Conservation (phyloP, 2,888 invertebrate species). For the Blastobasis lacticolella region DNA sequence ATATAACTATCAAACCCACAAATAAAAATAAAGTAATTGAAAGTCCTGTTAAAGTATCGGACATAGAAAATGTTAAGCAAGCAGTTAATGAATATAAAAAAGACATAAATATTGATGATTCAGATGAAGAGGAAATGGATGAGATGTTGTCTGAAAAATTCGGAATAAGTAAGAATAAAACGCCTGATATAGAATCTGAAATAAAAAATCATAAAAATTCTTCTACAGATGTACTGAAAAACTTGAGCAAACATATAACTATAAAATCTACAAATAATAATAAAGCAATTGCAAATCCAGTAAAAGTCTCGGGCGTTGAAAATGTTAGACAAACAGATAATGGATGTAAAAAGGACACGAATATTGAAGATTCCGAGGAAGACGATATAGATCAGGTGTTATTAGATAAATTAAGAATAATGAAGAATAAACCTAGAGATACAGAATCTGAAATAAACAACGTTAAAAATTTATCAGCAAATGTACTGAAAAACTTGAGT, state of each 20-base stretch:
- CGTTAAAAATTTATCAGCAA: constrained; percentile 29
- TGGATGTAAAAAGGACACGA: constrained; percentile 18
- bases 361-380: constrained; percentile 21
- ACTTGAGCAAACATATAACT: constrained; percentile 49
- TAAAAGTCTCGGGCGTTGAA: constrained; percentile 6
- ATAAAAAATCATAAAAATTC: constrained; percentile 18
- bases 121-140: constrained; percentile 41
- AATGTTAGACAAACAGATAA: constrained; percentile 18
- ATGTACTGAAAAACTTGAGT: constrained; percentile 45
- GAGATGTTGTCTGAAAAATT: not conserved
- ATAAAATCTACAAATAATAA: constrained; percentile 46
- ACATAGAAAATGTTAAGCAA: not conserved
- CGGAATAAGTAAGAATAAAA: constrained; percentile 3
- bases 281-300: constrained; percentile 18
- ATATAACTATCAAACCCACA: constrained; percentile 40
- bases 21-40: constrained; percentile 15
- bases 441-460: constrained; percentile 5
- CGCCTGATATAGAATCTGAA: constrained; percentile 15
- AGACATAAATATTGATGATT: constrained; percentile 47
- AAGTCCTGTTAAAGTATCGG: not conserved
- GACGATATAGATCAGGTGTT: constrained; percentile 17
- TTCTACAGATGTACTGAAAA: constrained; percentile 42
- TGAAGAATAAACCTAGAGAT: constrained; percentile 15
- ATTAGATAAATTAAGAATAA: not conserved
- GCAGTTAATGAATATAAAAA: too few species aligned